Base-by-base conservation (phyloP, 2,888 invertebrate genomes). In the Aspidiotus destructor region DNA sequence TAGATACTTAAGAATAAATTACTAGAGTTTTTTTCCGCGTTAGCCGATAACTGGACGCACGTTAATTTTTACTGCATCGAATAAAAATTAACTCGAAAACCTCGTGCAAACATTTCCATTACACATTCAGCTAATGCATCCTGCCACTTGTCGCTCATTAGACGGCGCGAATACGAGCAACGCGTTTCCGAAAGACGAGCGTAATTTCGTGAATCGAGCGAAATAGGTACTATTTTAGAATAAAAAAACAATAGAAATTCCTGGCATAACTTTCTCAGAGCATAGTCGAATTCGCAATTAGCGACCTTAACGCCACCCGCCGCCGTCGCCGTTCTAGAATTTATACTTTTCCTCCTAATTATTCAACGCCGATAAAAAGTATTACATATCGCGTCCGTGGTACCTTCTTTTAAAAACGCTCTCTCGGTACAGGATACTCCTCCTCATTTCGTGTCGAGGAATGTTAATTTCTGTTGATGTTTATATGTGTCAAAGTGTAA, bases 141-240 rank as follows among this genome's bases (percentile, higher is more conserved):
- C 65, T 65, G 65, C 65, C 65, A 65, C 65, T 65, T 65, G 65
- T 42, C 58, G 57, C 58, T 65, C 65, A 65, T 65, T 65, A 65
- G 58, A 42, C 58, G 28, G 28, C 65, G 57, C 58, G 28, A 58
- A 40, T 41, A 17, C 16, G 54, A 53, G 64, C 9, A 64, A 65
- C 48, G 44, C 57, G n/a, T n/a, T 57, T 65, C 13, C 11, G 61
- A 28, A 57, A 64, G 57, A 64, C 40, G 57, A 64, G 55, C 57
- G 48, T 48, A 65, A 65, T 44, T 57, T 57, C 13, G 55, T 44
- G 57, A 42, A 41, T 41, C 48, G 42, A 48, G 52, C 48, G 44
- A 48, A 65, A 65, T 48, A 58, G 16, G 58, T 28, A 64, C 41
- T 55, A 16, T 10, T 28, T 28, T 28, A 28, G 13, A 11, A 48